phyloP scores from a whole-genome alignment of 2,797 vertebrate genomes.

The Schizothorax lantsangensis region DNA sequence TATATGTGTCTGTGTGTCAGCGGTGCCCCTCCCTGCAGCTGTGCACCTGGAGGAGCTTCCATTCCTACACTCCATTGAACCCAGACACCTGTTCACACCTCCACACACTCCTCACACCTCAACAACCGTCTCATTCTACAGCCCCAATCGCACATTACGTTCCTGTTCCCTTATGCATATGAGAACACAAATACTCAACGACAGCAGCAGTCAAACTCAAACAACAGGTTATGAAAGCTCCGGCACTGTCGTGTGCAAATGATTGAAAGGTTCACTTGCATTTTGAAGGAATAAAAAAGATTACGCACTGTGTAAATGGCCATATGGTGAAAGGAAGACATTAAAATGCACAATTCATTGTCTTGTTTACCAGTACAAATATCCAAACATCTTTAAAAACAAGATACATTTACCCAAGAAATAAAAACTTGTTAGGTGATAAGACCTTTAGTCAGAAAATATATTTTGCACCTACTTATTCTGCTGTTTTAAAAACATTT shows the following conservation, averaged over 20 bases:
- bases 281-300: slow-evolving; percentile 31
- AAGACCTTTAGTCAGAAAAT: not conserved
- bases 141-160: not conserved
- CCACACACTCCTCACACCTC: slow-evolving; percentile 59
- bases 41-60: slow-evolving; percentile 80
- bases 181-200: not conserved
- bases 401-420: not conserved
- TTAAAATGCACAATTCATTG: not conserved
- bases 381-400: not conserved
- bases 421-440: not conserved
- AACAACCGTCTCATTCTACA: slow-evolving; percentile 34
- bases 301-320: slow-evolving; percentile 4
- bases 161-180: slow-evolving; percentile 24
- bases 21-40: slow-evolving; percentile 76
- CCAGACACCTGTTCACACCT: slow-evolving; percentile 81
- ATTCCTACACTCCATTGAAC: slow-evolving; percentile 82
- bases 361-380: not conserved
- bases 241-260: slow-evolving; percentile 14
- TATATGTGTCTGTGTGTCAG: slow-evolving; percentile 54
- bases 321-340: not conserved
- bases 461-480: not conserved
- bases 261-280: slow-evolving; percentile 29
- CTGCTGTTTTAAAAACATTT: not conserved
- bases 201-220: slow-evolving; percentile 52
- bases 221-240: slow-evolving; percentile 44